Base-by-base conservation (phyloP, 2,888 invertebrate species). In the Lithophane socia region DNA sequence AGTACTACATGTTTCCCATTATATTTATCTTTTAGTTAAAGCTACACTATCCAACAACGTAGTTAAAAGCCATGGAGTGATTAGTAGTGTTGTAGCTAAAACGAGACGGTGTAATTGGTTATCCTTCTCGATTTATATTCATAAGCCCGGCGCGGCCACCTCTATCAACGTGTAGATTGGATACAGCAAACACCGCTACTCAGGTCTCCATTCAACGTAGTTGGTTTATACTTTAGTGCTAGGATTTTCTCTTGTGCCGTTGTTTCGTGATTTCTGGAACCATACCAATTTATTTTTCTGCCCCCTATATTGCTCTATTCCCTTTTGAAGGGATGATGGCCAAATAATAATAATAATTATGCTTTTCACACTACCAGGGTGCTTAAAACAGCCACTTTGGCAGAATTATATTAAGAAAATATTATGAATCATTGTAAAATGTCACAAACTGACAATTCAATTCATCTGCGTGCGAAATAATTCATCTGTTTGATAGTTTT, bases 101-200 rank as follows among this genome's bases (percentile, higher is more conserved):
- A 44, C 58, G 67, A 60, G 49, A 52, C 61, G 47, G 49, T 75
- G 74, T 78, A 82, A 81, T 84, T 80, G 69, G 80, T 79, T 73
- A 80, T 76, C 21, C 52, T 52, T 60, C 44, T 79, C 80, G 77
- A 76, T 87, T 86, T 86, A 87, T 87, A 87, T 87, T 87, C 87
- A 87, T 87, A 87, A 87, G 80, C 86, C 63, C 16, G 49, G 80
- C 86, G 60, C 16, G 49, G 71, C 63, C 73, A 73, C 61, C 80
- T 75, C 79, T 68, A 86, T 86, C 73, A 77, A n/a, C 60, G 72
- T 60, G 79, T 74, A 87, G 67, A 87, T 87, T 87, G 82, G 87
- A 79, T 86, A 77, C 80, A 60, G 69, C 61, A 13, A 74, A 72
- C 73, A 64, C 54, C 21, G 42, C 42, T 75, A 47, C 65, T 54